These are phyloP conservation scores for Guaruba guarouba DNA, from an alignment of 2,113 vertebrate species.

Conservation along the genomic window DNA sequence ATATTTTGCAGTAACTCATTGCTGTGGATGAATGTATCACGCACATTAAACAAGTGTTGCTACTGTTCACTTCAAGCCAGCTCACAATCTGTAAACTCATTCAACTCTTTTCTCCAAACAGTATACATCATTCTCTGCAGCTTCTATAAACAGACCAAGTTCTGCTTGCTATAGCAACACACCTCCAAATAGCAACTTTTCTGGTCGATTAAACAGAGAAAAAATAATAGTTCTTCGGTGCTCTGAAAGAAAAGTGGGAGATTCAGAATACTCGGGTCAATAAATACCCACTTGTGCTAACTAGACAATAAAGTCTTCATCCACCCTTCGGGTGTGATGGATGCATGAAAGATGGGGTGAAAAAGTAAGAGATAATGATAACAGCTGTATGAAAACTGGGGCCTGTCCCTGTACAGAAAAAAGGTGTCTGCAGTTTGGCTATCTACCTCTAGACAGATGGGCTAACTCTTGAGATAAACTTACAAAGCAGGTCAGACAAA, in stretches of 20 bases:
- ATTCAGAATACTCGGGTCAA: not conserved
- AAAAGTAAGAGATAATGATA: not conserved
- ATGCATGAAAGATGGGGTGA: not conserved
- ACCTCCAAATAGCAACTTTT: constrained; percentile 14
- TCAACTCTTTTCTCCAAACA: constrained; percentile 40
- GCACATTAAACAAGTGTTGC: constrained; percentile 34
- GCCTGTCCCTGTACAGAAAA: not conserved
- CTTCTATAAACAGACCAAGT: constrained; percentile 32
- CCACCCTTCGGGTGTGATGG: not conserved
- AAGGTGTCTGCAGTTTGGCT: not conserved
- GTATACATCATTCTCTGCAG: constrained; percentile 12
- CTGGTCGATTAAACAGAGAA: not conserved
- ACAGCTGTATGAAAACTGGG: not conserved
- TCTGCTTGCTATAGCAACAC: constrained; percentile 46
- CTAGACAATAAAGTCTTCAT: not conserved
- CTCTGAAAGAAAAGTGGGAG: not conserved
- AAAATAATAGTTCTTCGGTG: not conserved
- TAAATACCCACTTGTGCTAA: not conserved
- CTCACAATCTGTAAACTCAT: constrained; percentile 20
- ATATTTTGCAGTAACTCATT: not conserved
- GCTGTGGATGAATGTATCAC: not conserved
- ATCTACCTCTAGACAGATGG: not conserved
- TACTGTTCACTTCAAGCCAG: constrained; percentile 58
- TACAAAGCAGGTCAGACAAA: not conserved
- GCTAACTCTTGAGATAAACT: not conserved